Conservation (phyloP, 2,113 vertebrate species). For the Odobenus rosmarus region DNA sequence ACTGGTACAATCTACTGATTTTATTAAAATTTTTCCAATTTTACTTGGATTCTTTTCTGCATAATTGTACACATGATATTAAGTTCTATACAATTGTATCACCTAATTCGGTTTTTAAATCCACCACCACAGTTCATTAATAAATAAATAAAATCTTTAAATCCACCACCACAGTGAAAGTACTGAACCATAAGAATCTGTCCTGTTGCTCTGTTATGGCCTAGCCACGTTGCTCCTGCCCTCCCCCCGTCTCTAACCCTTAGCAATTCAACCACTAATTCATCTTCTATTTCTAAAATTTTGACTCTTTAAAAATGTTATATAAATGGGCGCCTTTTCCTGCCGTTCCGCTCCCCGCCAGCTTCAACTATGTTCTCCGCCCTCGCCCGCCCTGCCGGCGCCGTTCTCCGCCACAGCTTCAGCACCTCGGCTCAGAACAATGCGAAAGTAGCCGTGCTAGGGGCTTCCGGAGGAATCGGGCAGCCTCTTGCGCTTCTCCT, state of each 20-base stretch:
- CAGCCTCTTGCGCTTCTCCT: slow-evolving; percentile 97
- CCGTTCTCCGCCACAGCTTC: slow-evolving; percentile 79
- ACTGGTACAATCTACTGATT: neutral
- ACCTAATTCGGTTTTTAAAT: neutral
- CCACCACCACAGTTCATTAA: neutral
- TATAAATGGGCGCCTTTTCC: accelerated
- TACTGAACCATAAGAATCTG: neutral
- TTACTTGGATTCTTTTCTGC: neutral
- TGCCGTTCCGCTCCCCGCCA: accelerated
- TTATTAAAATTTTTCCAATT: neutral
- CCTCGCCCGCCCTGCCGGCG: slow-evolving; percentile 77
- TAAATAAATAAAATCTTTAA: too few species aligned
- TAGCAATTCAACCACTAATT: neutral
- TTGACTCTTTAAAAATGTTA: neutral
- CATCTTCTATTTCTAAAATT: neutral
- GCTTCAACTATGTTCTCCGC: slow-evolving; percentile 83
- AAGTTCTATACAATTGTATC: neutral
- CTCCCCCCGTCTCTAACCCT: neutral
- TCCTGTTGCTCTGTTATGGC: neutral
- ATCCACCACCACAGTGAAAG: neutral
- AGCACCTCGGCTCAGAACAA: slow-evolving; percentile 80
- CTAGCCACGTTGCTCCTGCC: neutral
- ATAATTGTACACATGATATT: neutral
- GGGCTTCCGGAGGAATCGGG: slow-evolving; percentile 89
- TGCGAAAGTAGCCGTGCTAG: too few species aligned